Evolutionary conservation across 2,888 invertebrate species (phyloP).

Genomic region (Phlogophora meticulosa): DNA sequence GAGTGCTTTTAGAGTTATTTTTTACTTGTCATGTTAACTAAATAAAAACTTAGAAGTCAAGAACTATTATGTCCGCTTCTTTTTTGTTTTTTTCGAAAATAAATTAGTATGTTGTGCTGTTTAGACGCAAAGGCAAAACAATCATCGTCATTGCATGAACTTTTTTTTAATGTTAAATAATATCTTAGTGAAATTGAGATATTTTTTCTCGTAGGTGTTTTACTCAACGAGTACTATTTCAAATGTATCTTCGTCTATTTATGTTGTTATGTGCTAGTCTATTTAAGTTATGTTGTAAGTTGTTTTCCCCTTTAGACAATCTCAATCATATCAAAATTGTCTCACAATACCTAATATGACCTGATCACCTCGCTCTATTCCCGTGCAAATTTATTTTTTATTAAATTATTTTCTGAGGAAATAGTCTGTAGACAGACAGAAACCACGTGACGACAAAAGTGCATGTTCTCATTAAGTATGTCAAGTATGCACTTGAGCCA

Average conservation of each 20-base stretch:
- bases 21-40: neutral
- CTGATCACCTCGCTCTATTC: neutral
- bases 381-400: neutral
- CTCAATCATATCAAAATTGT: too few relatives aligned
- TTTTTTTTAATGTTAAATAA: too few relatives aligned
- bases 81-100: neutral
- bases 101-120: neutral
- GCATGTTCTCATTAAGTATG: too few relatives aligned
- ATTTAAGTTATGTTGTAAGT: too few relatives aligned
- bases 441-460: neutral
- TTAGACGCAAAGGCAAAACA: neutral
- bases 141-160: neutral
- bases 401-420: neutral
- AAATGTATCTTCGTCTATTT: too few relatives aligned
- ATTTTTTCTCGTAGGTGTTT: neutral
- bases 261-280: too few relatives aligned
- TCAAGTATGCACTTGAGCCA: slow-evolving; percentile 1
- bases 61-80: neutral
- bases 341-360: neutral
- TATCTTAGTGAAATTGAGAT: neutral
- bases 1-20: neutral
- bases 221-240: too few relatives aligned
- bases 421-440: neutral
- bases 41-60: neutral
- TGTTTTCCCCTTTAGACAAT: too few relatives aligned